Conservation (phyloP, 1,140 invertebrate genomes). For the Drosophila serrata region DNA sequence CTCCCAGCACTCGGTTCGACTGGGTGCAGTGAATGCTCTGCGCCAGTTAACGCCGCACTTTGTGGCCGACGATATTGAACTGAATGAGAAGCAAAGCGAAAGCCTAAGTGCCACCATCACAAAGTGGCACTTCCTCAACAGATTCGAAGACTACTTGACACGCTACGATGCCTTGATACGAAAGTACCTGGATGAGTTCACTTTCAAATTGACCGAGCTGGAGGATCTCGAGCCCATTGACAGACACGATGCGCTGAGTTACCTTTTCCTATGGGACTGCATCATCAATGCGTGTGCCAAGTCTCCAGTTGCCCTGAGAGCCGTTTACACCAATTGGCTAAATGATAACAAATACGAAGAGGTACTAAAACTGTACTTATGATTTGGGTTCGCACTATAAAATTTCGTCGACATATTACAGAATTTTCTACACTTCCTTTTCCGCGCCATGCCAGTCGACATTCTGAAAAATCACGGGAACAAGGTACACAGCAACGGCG, state of each 20-base stretch:
- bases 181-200: conserved; percentile 79
- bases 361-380: conserved; percentile 55
- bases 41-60: conserved; percentile 65
- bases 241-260: conserved; percentile 82
- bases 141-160: conserved; percentile 86
- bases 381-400: conserved; percentile 51
- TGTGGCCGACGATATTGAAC: conserved; percentile 73
- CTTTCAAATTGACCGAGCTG: conserved; percentile 77
- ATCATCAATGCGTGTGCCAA: conserved; percentile 89
- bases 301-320: conserved; percentile 89
- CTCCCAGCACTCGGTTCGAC: conserved; percentile 54
- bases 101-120: conserved; percentile 38
- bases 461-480: conserved; percentile 81
- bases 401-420: conserved; percentile 54
- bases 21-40: conserved; percentile 59
- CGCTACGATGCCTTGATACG: conserved; percentile 64
- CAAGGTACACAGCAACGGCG: conserved; percentile 70
- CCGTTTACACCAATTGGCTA: conserved; percentile 90
- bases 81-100: conserved; percentile 70
- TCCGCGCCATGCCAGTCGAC: conserved; percentile 81
- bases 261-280: conserved; percentile 91
- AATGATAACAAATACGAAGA: conserved; percentile 86
- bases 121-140: conserved; percentile 85
- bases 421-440: conserved; percentile 81
- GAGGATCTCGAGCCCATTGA: conserved; percentile 71